Evolutionary conservation across 2,113 vertebrate species (phyloP).

Genomic region (Nesogale talazaci): DNA sequence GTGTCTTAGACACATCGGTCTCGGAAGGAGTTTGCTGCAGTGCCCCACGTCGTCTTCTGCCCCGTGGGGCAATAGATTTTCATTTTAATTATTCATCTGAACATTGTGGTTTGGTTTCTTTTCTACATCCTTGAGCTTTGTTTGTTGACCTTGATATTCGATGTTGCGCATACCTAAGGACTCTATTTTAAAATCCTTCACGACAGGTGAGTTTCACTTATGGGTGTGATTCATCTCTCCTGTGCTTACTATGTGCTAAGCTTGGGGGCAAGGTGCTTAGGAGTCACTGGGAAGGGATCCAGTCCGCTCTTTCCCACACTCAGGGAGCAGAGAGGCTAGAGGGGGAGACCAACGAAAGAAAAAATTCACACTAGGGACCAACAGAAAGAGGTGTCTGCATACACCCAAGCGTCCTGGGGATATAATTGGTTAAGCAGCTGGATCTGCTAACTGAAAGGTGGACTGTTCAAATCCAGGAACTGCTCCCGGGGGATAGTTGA

Average conservation of each 20-base stretch:
- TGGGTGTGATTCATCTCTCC: not conserved
- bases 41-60: not conserved
- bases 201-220: not conserved
- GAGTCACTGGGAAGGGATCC: not conserved
- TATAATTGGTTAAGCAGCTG: too few relatives aligned
- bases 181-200: not conserved
- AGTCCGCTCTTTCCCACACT: not conserved
- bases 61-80: not conserved
- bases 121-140: conserved; percentile 2
- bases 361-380: not conserved
- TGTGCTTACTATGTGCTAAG: not conserved
- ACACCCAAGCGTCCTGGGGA: too few relatives aligned
- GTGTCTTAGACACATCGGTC: conserved; percentile 46
- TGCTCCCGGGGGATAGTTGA: not conserved
- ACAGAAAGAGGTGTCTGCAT: not conserved
- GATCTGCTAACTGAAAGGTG: too few relatives aligned
- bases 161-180: not conserved
- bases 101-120: not conserved
- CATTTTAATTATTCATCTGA: conserved; percentile 46
- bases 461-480: too few relatives aligned
- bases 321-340: not conserved
- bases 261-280: too few relatives aligned
- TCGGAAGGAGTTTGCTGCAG: not conserved
- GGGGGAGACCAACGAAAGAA: not conserved
- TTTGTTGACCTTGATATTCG: conserved; percentile 47